These are phyloP conservation scores for Tyto alba DNA, from an alignment of 2,113 vertebrate species.

Conservation along the genomic window DNA sequence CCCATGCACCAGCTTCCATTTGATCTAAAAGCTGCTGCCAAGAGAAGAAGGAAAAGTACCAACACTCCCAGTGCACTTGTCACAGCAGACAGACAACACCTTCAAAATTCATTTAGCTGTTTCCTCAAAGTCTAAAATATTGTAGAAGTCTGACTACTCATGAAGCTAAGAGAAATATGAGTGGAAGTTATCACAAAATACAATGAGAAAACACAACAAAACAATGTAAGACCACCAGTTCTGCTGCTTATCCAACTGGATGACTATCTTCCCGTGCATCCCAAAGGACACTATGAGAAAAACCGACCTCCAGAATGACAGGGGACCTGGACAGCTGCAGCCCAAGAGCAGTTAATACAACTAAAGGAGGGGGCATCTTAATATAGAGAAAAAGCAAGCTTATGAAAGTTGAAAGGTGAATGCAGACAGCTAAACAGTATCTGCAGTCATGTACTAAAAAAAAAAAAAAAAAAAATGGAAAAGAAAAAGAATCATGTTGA, in stretches of 20 bases:
- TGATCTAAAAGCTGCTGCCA: neutral
- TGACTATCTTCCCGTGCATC: neutral
- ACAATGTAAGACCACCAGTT: neutral
- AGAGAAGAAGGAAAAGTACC: neutral
- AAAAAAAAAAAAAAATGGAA: neutral
- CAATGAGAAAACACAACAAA: neutral
- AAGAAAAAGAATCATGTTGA: neutral
- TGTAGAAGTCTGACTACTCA: neutral
- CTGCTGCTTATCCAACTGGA: neutral
- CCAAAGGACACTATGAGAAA: neutral
- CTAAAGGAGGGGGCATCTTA: neutral
- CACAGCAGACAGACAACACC: neutral
- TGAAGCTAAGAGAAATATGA: neutral
- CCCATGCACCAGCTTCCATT: neutral
- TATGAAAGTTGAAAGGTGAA: fast-evolving
- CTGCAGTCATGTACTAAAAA: neutral
- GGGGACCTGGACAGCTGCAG: neutral
- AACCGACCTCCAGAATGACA: neutral
- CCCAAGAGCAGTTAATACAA: neutral
- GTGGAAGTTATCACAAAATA: neutral
- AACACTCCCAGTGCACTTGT: neutral
- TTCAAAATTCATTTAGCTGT: neutral
- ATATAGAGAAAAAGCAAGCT: neutral
- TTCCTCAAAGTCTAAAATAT: neutral
- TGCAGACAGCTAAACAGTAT: neutral